phyloP scores from a whole-genome alignment of 2,797 vertebrate genomes.

The Hylomyscus alleni region DNA sequence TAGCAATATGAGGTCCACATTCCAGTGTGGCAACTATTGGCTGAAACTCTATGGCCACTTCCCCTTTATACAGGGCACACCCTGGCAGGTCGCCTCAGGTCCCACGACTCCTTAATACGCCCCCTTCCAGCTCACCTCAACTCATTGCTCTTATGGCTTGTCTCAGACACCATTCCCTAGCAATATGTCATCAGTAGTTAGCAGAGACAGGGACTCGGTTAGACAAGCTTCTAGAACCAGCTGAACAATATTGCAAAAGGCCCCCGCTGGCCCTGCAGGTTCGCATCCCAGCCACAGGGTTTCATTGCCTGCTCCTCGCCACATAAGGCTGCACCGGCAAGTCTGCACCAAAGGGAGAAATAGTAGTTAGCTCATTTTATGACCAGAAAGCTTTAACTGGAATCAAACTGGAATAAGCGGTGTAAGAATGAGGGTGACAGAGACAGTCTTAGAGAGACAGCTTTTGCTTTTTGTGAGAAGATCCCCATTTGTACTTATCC shows the following conservation, averaged over 20 bases:
- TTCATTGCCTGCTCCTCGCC: background rate
- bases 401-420: conserved; percentile 38
- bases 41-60: background rate
- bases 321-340: background rate
- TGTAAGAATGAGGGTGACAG: background rate
- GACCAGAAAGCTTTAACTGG: conserved; percentile 55
- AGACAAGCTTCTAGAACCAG: background rate
- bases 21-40: background rate
- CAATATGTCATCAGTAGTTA: background rate
- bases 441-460: background rate
- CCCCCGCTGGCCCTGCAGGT: background rate
- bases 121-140: background rate
- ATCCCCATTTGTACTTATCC: conserved; percentile 62
- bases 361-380: background rate
- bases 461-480: conserved; percentile 33
- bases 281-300: background rate
- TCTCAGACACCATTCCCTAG: background rate
- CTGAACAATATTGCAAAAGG: background rate
- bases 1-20: background rate
- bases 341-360: background rate
- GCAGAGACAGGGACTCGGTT: background rate
- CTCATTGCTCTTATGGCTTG: background rate
- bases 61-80: background rate
- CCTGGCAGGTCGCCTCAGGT: background rate
- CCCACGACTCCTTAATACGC: background rate